phyloP scores from a whole-genome alignment of 2,888 invertebrate species.

The Orchestes rusci region DNA sequence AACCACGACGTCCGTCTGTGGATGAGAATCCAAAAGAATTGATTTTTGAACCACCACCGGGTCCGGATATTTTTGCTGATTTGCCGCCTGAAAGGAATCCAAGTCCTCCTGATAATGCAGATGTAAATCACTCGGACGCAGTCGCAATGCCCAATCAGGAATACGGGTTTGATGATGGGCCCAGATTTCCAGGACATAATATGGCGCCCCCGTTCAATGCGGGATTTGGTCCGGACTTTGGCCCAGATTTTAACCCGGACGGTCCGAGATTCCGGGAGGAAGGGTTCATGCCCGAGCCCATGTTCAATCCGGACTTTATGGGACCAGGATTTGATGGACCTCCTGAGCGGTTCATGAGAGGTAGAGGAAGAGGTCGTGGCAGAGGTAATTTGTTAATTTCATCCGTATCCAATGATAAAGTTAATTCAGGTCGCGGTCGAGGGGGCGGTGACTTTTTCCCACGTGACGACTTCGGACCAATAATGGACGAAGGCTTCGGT shows the following conservation, averaged over 20 bases:
- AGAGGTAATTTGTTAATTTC: slow-evolving; percentile 9
- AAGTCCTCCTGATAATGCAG: no score
- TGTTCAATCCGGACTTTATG: no score
- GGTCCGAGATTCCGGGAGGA: slow-evolving; percentile 7
- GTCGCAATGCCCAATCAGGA: no score
- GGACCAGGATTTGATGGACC: slow-evolving; percentile 15
- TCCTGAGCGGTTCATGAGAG: slow-evolving; percentile 31
- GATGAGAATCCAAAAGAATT: no score
- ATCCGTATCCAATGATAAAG: neutral
- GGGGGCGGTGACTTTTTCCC: slow-evolving; percentile 18
- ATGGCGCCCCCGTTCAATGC: no score
- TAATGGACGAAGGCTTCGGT: slow-evolving; percentile 12
- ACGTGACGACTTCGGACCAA: slow-evolving; percentile 12
- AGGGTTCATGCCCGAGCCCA: no score
- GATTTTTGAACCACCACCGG: slow-evolving; percentile 5
- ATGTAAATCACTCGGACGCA: no score
- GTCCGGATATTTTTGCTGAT: no score
- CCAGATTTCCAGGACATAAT: no score
- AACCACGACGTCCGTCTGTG: slow-evolving; percentile 3
- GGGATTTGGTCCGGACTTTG: slow-evolving; percentile 2
- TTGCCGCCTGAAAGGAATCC: no score
- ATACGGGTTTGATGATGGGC: slow-evolving; percentile 10
- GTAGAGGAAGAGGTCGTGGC: slow-evolving; percentile 27
- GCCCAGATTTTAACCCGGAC: slow-evolving; percentile 2
- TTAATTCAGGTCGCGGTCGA: slow-evolving; percentile 13